Evolutionary conservation across 2,888 invertebrate species (phyloP), one percentile per base, ranked within the genome.

Genomic region (Hipparchia sbordonii): DNA sequence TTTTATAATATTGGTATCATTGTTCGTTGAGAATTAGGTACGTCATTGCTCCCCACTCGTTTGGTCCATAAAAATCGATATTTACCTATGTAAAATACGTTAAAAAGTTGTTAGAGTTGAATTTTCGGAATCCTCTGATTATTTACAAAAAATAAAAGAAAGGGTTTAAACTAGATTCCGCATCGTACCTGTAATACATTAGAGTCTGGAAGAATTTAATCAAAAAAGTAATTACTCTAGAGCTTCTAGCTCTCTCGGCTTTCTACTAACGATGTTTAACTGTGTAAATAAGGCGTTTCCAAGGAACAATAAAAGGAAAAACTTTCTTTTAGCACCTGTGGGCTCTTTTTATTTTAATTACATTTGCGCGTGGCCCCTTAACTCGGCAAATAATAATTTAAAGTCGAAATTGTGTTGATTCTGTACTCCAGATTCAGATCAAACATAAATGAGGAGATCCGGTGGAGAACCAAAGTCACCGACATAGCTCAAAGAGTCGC

Each of bases 121-220:
- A 63, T 63, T 39, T 63, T 63, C 48, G 12, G 23, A 23, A 4
- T 52, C 51, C 52, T 33, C 33, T 51, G 51, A 65, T 7, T 52
- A 39, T 33, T 1, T 23, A 51, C 51, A 33, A 12, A 65, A 65
- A 65, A 52, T 1, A 52, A 12, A 33, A 23, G 52, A 48, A 62
- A 48, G 23, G 6, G 6, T 6, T 33, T 65, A 52, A 52, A 65
- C 51, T 63, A 63, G 33, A 65, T 65, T 65, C 65, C 52, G 52
- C 48, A 12, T 33, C 65, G 65, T 33, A 52, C 65, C 65, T 65
- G 51, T 52, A 12, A 33, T 65, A 65, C 13, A 33, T 65, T 45
- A 51, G 33, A 65, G 51, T 52, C 65, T 33, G 52, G 13, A 65
- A 65, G 65, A 65, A 65, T 65, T 65, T 65, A 65, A 65, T 65